Base-by-base conservation (phyloP, 2,888 invertebrate species). In the Eupithecia subfuscata region DNA sequence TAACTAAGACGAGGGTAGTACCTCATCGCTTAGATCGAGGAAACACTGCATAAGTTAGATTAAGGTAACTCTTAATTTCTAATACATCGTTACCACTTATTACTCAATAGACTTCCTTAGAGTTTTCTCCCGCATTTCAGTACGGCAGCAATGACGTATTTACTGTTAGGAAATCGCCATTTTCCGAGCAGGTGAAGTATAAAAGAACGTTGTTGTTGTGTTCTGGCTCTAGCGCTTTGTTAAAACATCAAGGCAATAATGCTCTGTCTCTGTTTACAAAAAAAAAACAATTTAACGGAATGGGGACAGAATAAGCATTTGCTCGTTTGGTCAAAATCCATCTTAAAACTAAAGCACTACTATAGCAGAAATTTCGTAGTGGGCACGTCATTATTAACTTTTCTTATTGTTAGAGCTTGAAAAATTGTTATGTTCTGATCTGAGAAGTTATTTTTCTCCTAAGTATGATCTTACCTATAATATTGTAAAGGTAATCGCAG, bases 41-140 rank as follows among this genome's bases (percentile, higher is more conserved):
- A 22, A 91, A 92, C 0, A 81, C n/a, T 9, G 90, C 63, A 88
- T 92, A 69, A 83, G 91, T 7, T 91, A 90, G 76, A 88, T 91
- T 83, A 84, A 91, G 91, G 93, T 92, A 79, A 30, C 52, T 3
- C 52, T 18, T 8, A 5, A 18, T 48, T 18, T 48, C 45, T 45
- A 45, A 43, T 14, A 43, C 43, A 2, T 14, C 14, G 12, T 43
- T 43, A 43, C 12, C 43, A n/a, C n/a, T n/a, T n/a, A n/a, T n/a
- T n/a, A n/a, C n/a, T n/a, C n/a, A n/a, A n/a, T n/a, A n/a, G n/a
- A n/a, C n/a, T n/a, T n/a, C n/a, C n/a, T n/a, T n/a, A n/a, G n/a
- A 43, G 12, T 43, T 43, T 14, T 43, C 43, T 43, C 12, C 43
- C 43, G 2, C 34, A 34, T 2, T 34, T n/a, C n/a, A n/a, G n/a